phyloP scores from a whole-genome alignment of 1,140 invertebrate genomes.

The Pachypeltis micranthus region DNA sequence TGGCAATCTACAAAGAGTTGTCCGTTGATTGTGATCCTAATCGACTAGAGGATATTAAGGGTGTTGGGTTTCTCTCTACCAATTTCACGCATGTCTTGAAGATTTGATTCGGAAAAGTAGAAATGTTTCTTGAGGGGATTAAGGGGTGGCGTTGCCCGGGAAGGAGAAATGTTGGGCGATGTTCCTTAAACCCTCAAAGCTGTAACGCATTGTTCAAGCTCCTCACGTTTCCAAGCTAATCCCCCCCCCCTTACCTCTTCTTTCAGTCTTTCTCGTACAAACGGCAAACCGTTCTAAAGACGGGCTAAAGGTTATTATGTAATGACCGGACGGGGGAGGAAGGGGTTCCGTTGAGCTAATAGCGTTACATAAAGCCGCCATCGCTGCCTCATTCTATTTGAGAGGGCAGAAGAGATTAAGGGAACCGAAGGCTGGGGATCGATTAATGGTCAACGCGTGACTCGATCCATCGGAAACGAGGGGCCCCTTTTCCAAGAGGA shows the following conservation, averaged over 20 bases:
- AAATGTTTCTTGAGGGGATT: background rate
- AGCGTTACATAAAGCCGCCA: slow-evolving; percentile 2
- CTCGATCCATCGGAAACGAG: slow-evolving; percentile 1
- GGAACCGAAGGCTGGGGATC: background rate
- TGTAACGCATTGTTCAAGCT: background rate
- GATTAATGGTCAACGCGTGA: slow-evolving; percentile 2
- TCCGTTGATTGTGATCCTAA: background rate
- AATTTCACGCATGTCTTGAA: no score
- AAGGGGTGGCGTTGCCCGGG: background rate
- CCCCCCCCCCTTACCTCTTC: background rate
- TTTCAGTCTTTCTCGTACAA: no score
- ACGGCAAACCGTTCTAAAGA: no score
- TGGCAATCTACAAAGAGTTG: background rate
- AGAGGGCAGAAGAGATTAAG: background rate
- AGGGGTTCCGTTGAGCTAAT: no score
- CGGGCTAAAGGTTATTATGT: no score
- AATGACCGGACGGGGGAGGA: background rate
- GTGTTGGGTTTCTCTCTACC: no score
- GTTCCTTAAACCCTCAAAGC: background rate
- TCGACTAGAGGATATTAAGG: no score
- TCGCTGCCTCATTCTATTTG: slow-evolving; percentile 3
- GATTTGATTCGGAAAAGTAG: background rate
- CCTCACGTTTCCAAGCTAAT: background rate
- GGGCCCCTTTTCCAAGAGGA: no score
- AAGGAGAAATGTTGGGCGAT: background rate